phyloP scores from a whole-genome alignment of 1,140 invertebrate genomes.

The Hormaphis cornu region DNA sequence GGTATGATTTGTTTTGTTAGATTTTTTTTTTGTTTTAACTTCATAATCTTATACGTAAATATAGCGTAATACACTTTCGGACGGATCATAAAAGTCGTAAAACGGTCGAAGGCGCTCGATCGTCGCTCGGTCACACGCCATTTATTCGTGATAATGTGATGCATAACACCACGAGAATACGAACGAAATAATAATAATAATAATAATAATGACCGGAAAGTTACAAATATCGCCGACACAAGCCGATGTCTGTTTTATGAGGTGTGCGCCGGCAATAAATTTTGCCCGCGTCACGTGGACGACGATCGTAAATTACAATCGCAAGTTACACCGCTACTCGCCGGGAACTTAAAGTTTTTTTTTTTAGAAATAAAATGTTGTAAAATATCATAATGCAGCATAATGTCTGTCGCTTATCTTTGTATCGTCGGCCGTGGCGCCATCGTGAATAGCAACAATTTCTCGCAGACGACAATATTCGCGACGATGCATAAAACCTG shows the following conservation, averaged over 20 bases:
- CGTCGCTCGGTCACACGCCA: background rate
- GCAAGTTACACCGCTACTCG: too few relatives aligned
- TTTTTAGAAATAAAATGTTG: too few relatives aligned
- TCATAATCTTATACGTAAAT: background rate
- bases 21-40: too few relatives aligned
- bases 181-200: background rate
- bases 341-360: too few relatives aligned
- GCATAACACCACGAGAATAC: background rate
- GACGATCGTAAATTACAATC: slow-evolving; percentile 1
- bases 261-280: slow-evolving; percentile 10
- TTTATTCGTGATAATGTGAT: background rate
- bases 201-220: background rate
- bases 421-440: too few relatives aligned
- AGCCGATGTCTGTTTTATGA: slow-evolving; percentile 23
- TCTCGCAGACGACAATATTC: too few relatives aligned
- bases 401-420: too few relatives aligned
- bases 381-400: too few relatives aligned
- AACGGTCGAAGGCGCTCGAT: background rate
- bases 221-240: slow-evolving; percentile 16
- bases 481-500: too few relatives aligned
- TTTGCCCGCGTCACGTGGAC: background rate
- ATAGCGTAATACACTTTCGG: background rate
- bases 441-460: too few relatives aligned
- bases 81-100: background rate
- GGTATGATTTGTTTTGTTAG: too few relatives aligned